A percentile compares a stretch with the other conserved stretches of the same genome.
phyloP scores from a whole-genome alignment of 2,113 vertebrate genomes.

The Dipodomys spectabilis region DNA sequence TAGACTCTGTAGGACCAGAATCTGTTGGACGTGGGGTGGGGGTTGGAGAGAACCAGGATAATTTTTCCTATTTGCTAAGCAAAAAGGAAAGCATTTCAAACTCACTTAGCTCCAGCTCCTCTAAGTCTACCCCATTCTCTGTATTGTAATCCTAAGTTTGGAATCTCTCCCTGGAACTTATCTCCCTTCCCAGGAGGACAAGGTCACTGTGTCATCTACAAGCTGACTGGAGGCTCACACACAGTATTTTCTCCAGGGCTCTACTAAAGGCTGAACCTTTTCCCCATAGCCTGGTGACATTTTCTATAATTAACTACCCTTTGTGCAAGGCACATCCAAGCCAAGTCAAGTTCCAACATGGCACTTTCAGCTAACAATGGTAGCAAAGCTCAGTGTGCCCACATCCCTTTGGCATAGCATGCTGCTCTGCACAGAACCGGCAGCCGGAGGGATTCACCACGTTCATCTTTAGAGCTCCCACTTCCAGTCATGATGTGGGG shows the following conservation, averaged over 20 bases:
- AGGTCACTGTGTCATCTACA: neutral
- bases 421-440: neutral
- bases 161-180: neutral
- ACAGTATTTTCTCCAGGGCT: neutral
- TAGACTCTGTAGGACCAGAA: neutral
- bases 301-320: conserved; percentile 66
- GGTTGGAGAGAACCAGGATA: neutral
- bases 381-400: neutral
- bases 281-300: conserved; percentile 13
- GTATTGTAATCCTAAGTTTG: neutral
- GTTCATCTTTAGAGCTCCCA: neutral
- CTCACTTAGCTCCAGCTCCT: neutral
- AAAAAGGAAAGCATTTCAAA: conserved; percentile 31
- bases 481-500: neutral
- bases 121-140: neutral
- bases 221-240: neutral
- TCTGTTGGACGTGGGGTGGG: neutral
- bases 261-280: neutral
- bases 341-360: neutral
- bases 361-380: neutral
- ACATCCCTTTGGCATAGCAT: neutral
- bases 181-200: neutral
- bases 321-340: conserved; percentile 44
- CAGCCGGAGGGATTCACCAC: neutral
- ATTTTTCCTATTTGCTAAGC: neutral